Percentiles rank a stretch among this genome's conserved stretches.
phyloP scores from a whole-genome alignment of 2,888 invertebrate species.

The Coronaproctus castanopsis region DNA sequence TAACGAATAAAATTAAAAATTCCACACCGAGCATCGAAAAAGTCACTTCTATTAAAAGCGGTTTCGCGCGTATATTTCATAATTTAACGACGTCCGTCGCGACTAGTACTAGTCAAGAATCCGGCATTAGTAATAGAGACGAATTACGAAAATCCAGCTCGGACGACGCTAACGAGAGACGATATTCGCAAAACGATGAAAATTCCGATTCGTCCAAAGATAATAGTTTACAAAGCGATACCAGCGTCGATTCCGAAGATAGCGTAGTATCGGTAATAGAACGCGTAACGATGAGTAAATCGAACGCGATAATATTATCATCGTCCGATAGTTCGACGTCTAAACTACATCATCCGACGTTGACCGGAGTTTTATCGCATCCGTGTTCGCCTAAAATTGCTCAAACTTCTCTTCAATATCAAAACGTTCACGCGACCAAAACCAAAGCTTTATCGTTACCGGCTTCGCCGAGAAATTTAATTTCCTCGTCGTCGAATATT shows the following conservation, averaged over 20 bases:
- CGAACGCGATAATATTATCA: slow-evolving; percentile 29
- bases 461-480: slow-evolving; percentile 10
- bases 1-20: slow-evolving; percentile 62
- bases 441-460: slow-evolving; percentile 10
- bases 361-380: slow-evolving; percentile 20
- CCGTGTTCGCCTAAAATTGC: slow-evolving; percentile 22
- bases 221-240: slow-evolving; percentile 75
- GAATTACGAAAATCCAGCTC: slow-evolving; percentile 14
- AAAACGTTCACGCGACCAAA: slow-evolving; percentile 21
- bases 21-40: slow-evolving; percentile 66
- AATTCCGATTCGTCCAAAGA: slow-evolving; percentile 55
- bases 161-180: slow-evolving; percentile 32
- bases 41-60: slow-evolving; percentile 51
- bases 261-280: slow-evolving; percentile 28
- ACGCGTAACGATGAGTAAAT: slow-evolving; percentile 25
- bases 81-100: slow-evolving; percentile 36
- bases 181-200: slow-evolving; percentile 67
- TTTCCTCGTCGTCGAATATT: slow-evolving; percentile 22
- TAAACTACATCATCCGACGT: slow-evolving; percentile 19
- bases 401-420: slow-evolving; percentile 26
- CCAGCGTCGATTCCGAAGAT: slow-evolving; percentile 82
- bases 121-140: slow-evolving; percentile 8
- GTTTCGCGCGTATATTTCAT: slow-evolving; percentile 65
- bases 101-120: slow-evolving; percentile 12
- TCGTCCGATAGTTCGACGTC: slow-evolving; percentile 18